Evolutionary conservation across 1,140 invertebrate species (phyloP), one percentile per base, ranked within the genome.

Genomic region (Drosophila littoralis): DNA sequence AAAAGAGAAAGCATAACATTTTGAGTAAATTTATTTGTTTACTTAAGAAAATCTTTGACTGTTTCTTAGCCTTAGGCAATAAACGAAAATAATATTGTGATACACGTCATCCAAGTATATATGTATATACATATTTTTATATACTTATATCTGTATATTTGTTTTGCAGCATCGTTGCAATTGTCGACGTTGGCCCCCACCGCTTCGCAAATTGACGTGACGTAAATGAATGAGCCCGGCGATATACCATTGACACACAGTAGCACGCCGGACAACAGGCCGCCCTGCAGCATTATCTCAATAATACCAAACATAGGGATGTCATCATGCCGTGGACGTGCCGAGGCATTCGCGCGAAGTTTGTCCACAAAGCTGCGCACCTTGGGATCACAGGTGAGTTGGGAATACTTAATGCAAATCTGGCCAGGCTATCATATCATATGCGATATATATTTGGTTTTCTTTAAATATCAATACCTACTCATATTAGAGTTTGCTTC

Each of bases 281-380:
- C 68, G 69, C 88, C 84, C 68, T 92, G 91, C 82, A 91, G 91
- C 77, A 79, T 92, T 74, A 77, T 91, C 38, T 86, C 90, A 52
- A 88, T 92, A 38, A 90, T 92, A 82, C 91, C 92, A 67, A 88
- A 75, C 69, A 75, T 92, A 75, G 89, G 91, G 59, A 95, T 95
- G 94, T 96, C 95, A 90, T 96, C 95, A 91, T 97, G 96, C 90
- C 94, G 96, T 46, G 95, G 95, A 35, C 93, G 96, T 59, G 96
- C 96, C 13, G 96, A 96, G 89, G 95, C 96, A 43, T 96, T 97
- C 85, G 96, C 96, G 51, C 93, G 95, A 64, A 95, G 95, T 79
- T 93, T 97, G 59, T 96, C 96, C 77, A 94, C 94, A 32, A 95
- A 96, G 67, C 93, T 97, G 59, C 94, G 94, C 67, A 95, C 95